A percentile compares a stretch with the other conserved stretches of the same genome.
These are phyloP conservation scores for Chloropsis cyanopogon DNA, from an alignment of 2,113 vertebrate species.

Conservation along the genomic window DNA sequence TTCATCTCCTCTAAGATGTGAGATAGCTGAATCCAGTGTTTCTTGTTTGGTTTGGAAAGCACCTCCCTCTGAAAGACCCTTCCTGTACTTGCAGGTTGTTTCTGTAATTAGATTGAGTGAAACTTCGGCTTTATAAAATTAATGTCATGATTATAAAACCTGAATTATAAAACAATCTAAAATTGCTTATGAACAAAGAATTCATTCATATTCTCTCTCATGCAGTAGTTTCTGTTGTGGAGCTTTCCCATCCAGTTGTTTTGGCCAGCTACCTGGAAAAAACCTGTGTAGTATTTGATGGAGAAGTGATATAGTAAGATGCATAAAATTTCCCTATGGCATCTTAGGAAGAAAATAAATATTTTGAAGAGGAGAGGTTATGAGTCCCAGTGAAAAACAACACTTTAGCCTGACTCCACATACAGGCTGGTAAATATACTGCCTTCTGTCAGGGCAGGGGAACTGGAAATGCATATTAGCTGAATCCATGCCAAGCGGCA, in stretches of 20 bases:
- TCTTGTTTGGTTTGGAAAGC: neutral
- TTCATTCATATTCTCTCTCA: neutral
- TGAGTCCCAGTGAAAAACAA: conserved; percentile 48
- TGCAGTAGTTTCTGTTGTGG: neutral
- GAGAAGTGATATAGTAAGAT: conserved; percentile 25
- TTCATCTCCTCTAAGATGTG: neutral
- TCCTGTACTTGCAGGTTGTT: neutral
- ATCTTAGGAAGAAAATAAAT: conserved; percentile 50
- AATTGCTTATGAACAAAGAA: neutral
- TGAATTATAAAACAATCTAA: neutral
- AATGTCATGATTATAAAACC: neutral
- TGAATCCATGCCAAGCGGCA: conserved; percentile 27
- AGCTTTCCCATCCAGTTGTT: neutral
- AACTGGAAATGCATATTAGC: conserved; percentile 49
- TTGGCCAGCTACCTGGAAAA: neutral
- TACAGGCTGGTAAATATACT: conserved; percentile 46
- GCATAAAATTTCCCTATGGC: conserved; percentile 29
- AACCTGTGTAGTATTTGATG: neutral
- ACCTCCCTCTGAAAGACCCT: neutral
- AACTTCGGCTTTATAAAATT: neutral
- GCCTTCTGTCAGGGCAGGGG: conserved; percentile 44
- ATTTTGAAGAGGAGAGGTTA: conserved; percentile 37
- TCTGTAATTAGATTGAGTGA: neutral
- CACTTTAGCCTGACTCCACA: conserved; percentile 27
- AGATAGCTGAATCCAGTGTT: neutral